Evolutionary conservation across 2,888 invertebrate genomes (phyloP).

Genomic region (Folsomia candida): DNA sequence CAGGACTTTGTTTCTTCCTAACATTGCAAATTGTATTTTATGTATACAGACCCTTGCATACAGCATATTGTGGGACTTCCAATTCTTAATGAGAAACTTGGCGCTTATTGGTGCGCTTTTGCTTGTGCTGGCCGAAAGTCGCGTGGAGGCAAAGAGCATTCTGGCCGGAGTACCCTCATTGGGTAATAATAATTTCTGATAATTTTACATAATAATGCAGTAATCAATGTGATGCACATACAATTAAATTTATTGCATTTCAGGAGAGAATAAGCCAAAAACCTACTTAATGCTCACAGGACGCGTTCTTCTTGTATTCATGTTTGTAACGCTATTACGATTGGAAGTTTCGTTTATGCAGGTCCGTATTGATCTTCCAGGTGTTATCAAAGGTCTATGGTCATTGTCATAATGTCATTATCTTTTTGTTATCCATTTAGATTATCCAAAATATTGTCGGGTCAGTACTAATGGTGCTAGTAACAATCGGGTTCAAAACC

Average conservation of each 20-base stretch:
- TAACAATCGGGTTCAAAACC: slow-evolving; percentile 97
- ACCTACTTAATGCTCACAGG: slow-evolving; percentile 95
- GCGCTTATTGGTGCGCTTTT: slow-evolving; percentile 96
- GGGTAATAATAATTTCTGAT: slow-evolving; percentile 61
- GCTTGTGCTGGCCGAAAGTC: slow-evolving; percentile 91
- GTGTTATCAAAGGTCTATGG: neutral
- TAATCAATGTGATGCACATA: neutral
- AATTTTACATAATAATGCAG: too few species aligned
- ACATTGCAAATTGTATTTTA: slow-evolving; percentile 28
- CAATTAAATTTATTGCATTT: too few species aligned
- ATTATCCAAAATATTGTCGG: slow-evolving; percentile 90
- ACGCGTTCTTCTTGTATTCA: slow-evolving; percentile 91
- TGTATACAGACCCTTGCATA: slow-evolving; percentile 79
- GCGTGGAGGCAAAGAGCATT: slow-evolving; percentile 86
- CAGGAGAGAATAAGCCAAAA: slow-evolving; percentile 90
- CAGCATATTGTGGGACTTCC: slow-evolving; percentile 97
- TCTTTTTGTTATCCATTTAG: slow-evolving; percentile 57
- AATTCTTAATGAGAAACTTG: slow-evolving; percentile 92
- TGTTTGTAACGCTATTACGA: slow-evolving; percentile 95
- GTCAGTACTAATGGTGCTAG: slow-evolving; percentile 88
- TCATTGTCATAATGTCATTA: neutral
- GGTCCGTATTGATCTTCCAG: slow-evolving; percentile 57
- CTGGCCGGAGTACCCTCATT: slow-evolving; percentile 92
- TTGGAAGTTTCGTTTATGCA: slow-evolving; percentile 88
- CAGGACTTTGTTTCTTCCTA: slow-evolving; percentile 16